Evolutionary conservation across 2,888 invertebrate genomes (phyloP).

Genomic region (Limnephilus lunatus): DNA sequence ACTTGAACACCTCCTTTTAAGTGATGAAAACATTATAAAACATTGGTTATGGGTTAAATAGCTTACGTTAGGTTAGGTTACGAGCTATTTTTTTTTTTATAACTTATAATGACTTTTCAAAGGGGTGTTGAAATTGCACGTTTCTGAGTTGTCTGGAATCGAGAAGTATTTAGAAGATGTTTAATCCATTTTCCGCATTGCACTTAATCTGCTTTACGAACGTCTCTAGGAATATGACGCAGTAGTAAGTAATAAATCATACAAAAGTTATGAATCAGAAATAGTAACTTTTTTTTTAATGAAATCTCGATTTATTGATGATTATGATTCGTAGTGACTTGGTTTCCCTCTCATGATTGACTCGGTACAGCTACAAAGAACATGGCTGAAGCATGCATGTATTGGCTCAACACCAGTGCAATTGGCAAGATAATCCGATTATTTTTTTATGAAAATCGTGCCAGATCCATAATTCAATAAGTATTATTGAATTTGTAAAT

Average conservation of each 20-base stretch:
- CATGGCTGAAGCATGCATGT: neutral
- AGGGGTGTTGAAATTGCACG: too few relatives aligned
- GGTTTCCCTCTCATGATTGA: neutral
- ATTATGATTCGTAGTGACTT: neutral
- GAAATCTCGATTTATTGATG: neutral
- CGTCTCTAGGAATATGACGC: neutral
- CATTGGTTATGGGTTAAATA: too few relatives aligned
- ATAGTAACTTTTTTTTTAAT: neutral
- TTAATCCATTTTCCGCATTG: too few relatives aligned
- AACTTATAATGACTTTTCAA: too few relatives aligned
- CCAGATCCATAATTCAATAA: neutral
- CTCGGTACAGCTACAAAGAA: neutral
- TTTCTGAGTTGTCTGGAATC: too few relatives aligned
- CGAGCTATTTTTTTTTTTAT: too few relatives aligned
- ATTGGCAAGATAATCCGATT: neutral
- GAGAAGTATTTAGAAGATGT: too few relatives aligned
- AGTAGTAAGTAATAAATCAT: neutral
- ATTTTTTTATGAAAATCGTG: neutral
- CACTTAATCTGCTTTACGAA: neutral
- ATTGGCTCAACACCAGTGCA: neutral
- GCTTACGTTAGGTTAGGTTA: too few relatives aligned
- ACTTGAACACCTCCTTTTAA: too few relatives aligned
- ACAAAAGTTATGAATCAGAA: neutral
- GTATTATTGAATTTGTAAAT: neutral
- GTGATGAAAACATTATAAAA: too few relatives aligned